Evolutionary conservation across 30 jellyfish, hydroid and myxozoan genomes (phyloP), one percentile per base, ranked within the genome.

Genomic region (Aurelia sp.): DNA sequence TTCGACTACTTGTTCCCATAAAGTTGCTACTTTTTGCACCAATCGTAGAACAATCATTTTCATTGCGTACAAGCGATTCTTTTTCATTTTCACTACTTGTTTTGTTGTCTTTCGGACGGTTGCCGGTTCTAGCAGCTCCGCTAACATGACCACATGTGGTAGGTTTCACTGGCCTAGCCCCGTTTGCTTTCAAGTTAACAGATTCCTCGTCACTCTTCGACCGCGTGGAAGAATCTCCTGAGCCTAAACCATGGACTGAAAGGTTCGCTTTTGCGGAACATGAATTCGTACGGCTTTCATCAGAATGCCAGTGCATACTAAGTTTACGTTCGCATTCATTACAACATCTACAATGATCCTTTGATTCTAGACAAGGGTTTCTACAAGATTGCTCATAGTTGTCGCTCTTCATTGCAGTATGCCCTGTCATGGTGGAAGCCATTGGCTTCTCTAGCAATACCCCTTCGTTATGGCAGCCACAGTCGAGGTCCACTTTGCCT

Each of bases 341-440:
- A 23, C 79, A 69, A 4, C 61, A 69, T 33, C 27, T 27, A 40
- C 79, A 69, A 33, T 69, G 79, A 13, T 69, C 79, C n/a, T 17
- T 13, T 16, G 61, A 17, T 11, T 50, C 62, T 69, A 4, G 62
- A 27, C 57, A 27, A 7, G 35, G 35, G 27, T 20, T 69, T 13
- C 13, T 55, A 30, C 20, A 23, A 30, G 31, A 69, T 3, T 9
- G 23, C 11, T 16, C 16, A 11, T 69, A 11, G 35, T 33, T 13
- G 61, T 69, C 1, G 21, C 62, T 69, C 17, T 40, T 21, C 35
- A 0, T 19, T 3, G 13, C 62, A 33, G 31, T 21, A 23, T 31
- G 35, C 17, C 13, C 20, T 16, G 60, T 12, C 17, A 11, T 3
- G 11, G 15, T 18, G 20, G 35, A 11, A 13, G 52, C 20, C 20